A percentile compares a stretch with the other conserved stretches of the same genome.
Evolutionary conservation across 2,888 invertebrate species (phyloP).

Genomic region (Xiphydria camelus): DNA sequence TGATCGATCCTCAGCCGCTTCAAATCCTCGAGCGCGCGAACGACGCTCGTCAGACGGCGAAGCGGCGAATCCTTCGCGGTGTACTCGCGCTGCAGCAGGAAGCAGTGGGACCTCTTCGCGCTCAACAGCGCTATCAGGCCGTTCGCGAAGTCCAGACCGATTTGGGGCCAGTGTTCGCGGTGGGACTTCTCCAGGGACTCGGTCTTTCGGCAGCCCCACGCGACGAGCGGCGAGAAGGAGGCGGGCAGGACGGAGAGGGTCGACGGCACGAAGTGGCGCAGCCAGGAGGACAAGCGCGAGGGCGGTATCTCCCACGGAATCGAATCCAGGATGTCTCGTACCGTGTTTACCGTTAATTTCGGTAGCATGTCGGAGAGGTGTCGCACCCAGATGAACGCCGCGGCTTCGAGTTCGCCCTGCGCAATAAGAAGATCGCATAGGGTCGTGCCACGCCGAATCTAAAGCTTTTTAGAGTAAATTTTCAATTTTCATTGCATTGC

Average conservation of each 20-base stretch:
- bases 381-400: conserved; percentile 52
- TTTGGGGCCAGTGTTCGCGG: conserved; percentile 38
- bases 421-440: no score
- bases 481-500: no score
- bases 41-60: conserved; percentile 36
- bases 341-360: conserved; percentile 32
- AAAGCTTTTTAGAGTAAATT: no score
- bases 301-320: conserved; percentile 35
- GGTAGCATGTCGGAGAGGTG: conserved; percentile 42
- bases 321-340: conserved; percentile 34
- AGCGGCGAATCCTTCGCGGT: conserved; percentile 35
- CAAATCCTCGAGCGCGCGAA: conserved; percentile 44
- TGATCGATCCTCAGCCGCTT: conserved; percentile 37
- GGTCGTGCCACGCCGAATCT: no score
- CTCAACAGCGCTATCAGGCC: conserved; percentile 46
- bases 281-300: conserved; percentile 41
- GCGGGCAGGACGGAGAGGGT: conserved; percentile 39
- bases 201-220: conserved; percentile 41
- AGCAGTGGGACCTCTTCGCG: conserved; percentile 31
- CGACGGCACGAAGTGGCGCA: conserved; percentile 48
- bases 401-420: conserved; percentile 44
- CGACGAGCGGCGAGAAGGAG: conserved; percentile 38
- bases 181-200: conserved; percentile 39
- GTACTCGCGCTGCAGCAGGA: conserved; percentile 34
- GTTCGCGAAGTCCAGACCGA: conserved; percentile 51